phyloP scores from a whole-genome alignment of 2,888 invertebrate species.

The Trichogramma evanescens region DNA sequence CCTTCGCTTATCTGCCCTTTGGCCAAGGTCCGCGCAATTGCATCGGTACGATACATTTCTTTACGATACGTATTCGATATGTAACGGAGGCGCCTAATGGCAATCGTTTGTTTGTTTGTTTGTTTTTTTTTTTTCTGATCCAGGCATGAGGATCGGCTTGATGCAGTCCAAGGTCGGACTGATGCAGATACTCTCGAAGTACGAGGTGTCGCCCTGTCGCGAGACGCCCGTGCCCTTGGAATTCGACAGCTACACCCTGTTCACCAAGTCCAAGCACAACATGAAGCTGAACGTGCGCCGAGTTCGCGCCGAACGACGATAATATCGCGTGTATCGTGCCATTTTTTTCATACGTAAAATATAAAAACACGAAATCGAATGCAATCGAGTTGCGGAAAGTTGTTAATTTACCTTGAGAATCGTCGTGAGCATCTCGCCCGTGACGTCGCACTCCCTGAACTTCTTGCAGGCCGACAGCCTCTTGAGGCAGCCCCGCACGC shows the following conservation, averaged over 20 bases:
- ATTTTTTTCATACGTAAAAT: background rate
- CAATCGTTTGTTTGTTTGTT: too few species aligned
- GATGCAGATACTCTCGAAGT: slow-evolving; percentile 30
- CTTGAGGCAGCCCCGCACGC: slow-evolving; percentile 58
- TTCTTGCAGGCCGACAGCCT: slow-evolving; percentile 56
- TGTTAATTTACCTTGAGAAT: slow-evolving; percentile 39
- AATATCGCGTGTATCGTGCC: background rate
- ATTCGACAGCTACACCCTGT: slow-evolving; percentile 27
- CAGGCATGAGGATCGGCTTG: slow-evolving; percentile 36
- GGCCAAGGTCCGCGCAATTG: slow-evolving; percentile 42
- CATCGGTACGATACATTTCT: slow-evolving; percentile 32
- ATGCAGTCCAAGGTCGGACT: slow-evolving; percentile 35
- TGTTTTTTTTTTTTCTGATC: background rate
- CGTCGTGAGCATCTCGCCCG: slow-evolving; percentile 51
- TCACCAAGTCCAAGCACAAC: slow-evolving; percentile 26
- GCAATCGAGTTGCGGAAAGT: background rate
- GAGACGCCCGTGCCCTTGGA: slow-evolving; percentile 32
- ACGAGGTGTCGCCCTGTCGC: slow-evolving; percentile 28
- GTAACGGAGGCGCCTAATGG: background rate
- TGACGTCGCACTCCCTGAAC: slow-evolving; percentile 54
- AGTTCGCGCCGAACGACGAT: too few species aligned
- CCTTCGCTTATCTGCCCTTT: slow-evolving; percentile 38
- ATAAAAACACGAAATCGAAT: background rate
- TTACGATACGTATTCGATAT: background rate
- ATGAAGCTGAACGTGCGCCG: slow-evolving; percentile 28